Base-by-base conservation (phyloP, 2,888 invertebrate species). In the Nipponacmea schrenckii region DNA sequence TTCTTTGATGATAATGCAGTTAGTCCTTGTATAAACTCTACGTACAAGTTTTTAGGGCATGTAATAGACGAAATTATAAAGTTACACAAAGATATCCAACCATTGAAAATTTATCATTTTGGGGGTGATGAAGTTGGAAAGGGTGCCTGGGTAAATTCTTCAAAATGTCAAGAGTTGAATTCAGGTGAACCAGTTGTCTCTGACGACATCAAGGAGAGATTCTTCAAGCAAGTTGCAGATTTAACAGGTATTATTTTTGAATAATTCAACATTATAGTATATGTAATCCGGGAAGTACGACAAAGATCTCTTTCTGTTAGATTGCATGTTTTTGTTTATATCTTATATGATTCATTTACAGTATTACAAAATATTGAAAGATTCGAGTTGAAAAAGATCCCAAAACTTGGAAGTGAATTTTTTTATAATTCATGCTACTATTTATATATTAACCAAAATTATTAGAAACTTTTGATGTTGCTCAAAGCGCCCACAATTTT, bases 41-140 rank as follows among this genome's bases (percentile, higher is more conserved):
- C 71, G 10, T 79, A 77, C 67, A 46, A 63, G 2, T 87, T 88
- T 70, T 74, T 86, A 31, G 78, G 72, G n/a, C 74, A 81, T 24
- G 77, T 85, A 1, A 64, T 85, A n/a, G 75, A 76, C 15, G 74
- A 78, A 17, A 66, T 84, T 0, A 71, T 77, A 26, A 70, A 70
- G 0, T 78, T 86, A 67, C 85, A 86, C 70, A 26, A 72, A n/a
- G 78, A 77, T 12, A 77, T 80, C n/a, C 79, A 81, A 56, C 84
- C 83, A 0, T 72, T 87, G 39, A 77, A 76, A 45, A 75, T 74
- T 7, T 85, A 84, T 70, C 85, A 88, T 74, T 82, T 85, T 62
- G 88, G 87, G 4, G 87, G 87, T 0, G 88, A 87, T 69, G 87
- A 88, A 72, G 86, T 84, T 3, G 79, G 84, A 0, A 39, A 31